Evolutionary conservation across 1,140 invertebrate species (phyloP).

Genomic region (Pachyrhynchus sulphureomaculatus): DNA sequence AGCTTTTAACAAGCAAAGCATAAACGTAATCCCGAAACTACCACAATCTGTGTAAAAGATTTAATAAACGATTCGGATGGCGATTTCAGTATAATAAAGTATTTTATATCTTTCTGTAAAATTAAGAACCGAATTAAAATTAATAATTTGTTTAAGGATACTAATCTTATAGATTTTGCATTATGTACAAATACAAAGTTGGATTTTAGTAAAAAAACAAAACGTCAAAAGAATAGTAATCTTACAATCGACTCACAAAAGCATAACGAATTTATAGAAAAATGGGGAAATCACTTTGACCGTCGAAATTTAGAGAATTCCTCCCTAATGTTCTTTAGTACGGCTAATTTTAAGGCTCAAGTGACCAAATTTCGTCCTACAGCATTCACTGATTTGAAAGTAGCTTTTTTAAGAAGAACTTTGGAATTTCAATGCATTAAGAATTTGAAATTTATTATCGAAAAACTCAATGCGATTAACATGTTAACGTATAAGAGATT

Average conservation of each 20-base stretch:
- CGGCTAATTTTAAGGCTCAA: not conserved
- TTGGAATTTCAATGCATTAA: no score
- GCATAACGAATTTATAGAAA: not conserved
- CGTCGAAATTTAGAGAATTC: not conserved
- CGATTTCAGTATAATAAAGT: constrained; percentile 1
- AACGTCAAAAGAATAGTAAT: not conserved
- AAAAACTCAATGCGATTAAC: no score
- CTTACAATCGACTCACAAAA: not conserved
- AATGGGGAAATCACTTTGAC: not conserved
- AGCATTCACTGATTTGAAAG: no score
- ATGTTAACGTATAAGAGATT: no score
- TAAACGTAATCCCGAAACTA: not conserved
- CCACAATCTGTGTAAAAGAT: not conserved
- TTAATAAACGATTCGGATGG: not conserved
- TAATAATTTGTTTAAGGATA: not conserved
- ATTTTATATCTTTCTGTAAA: constrained; percentile 14
- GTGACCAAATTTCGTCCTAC: not conserved
- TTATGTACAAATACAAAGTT: constrained; percentile 14
- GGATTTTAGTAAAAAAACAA: not conserved
- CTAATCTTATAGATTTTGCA: not conserved
- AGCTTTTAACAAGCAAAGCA: constrained; percentile 22
- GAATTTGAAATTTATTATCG: no score
- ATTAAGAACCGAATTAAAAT: no score
- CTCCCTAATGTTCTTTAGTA: not conserved
- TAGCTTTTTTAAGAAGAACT: no score